Evolutionary conservation across 2,888 invertebrate genomes (phyloP).

Genomic region (Neoascia interrupta): DNA sequence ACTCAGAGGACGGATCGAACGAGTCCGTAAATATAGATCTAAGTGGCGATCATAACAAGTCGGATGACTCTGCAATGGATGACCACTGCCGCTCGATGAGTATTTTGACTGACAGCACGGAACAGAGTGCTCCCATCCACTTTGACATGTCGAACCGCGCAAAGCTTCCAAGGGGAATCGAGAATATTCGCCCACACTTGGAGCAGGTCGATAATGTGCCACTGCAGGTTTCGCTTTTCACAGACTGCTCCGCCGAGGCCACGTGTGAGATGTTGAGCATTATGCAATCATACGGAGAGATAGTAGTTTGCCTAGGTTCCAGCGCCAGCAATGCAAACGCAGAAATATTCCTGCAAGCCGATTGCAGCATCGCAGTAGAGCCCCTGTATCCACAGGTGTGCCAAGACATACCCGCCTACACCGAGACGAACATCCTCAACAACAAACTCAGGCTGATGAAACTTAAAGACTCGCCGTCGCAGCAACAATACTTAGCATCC

Average conservation of each 20-base stretch:
- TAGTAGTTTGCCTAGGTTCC: constrained; percentile 96
- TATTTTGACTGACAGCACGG: constrained; percentile 92
- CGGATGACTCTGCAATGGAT: constrained; percentile 82
- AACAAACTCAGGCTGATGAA: constrained; percentile 76
- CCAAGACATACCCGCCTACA: constrained; percentile 78
- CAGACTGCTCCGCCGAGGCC: constrained; percentile 96
- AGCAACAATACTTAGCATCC: constrained; percentile 56
- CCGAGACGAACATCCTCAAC: constrained; percentile 77
- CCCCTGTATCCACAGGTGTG: constrained; percentile 93
- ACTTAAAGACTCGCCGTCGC: constrained; percentile 42
- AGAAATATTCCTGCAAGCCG: constrained; percentile 95
- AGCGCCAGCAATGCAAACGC: constrained; percentile 92
- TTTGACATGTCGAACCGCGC: constrained; percentile 97
- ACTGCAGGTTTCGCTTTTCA: constrained; percentile 96
- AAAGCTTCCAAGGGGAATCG: constrained; percentile 96
- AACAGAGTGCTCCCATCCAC: constrained; percentile 93
- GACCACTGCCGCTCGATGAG: constrained; percentile 90
- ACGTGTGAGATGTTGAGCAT: constrained; percentile 95
- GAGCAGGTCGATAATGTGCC: constrained; percentile 98
- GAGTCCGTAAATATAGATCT: constrained; percentile 67
- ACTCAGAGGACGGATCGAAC: constrained; percentile 70
- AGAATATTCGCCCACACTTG: constrained; percentile 97
- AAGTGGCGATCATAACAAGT: constrained; percentile 78
- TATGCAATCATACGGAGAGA: constrained; percentile 97
- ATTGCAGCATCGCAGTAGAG: constrained; percentile 93